Conservation (phyloP, 1,140 invertebrate genomes). For the Heliconius melpomene region DNA sequence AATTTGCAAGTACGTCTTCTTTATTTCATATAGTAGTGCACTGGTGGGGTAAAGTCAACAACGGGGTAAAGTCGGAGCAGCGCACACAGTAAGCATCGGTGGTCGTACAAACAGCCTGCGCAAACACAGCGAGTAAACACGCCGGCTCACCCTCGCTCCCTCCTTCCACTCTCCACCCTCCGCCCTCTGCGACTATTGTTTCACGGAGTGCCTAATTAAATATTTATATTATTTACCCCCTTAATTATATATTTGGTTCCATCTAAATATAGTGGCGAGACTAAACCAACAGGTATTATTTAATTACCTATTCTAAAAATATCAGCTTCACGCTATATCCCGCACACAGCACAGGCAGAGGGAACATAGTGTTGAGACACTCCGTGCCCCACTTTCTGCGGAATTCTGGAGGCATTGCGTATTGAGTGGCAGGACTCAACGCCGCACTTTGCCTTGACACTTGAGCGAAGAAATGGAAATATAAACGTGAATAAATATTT, state of each 20-base stretch:
- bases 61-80: slow-evolving; percentile 39
- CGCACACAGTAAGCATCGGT: slow-evolving; percentile 60
- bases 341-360: too few relatives aligned
- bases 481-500: too few relatives aligned
- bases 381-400: too few relatives aligned
- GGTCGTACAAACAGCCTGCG: slow-evolving; percentile 58
- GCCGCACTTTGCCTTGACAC: too few relatives aligned
- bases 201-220: slow-evolving; percentile 30
- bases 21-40: slow-evolving; percentile 22
- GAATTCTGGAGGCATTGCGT: too few relatives aligned
- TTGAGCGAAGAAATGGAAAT: too few relatives aligned
- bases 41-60: slow-evolving; percentile 42
- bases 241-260: slow-evolving; percentile 11
- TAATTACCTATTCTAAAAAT: too few relatives aligned
- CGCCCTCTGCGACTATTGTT: slow-evolving; percentile 34
- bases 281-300: too few relatives aligned
- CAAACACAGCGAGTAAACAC: slow-evolving; percentile 64
- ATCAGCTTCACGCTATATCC: too few relatives aligned
- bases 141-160: slow-evolving; percentile 45
- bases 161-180: slow-evolving; percentile 19
- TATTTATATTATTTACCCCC: slow-evolving; percentile 12
- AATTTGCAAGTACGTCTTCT: slow-evolving; percentile 13
- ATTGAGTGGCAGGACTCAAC: too few relatives aligned
- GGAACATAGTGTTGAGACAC: too few relatives aligned
- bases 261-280: neutral